A percentile compares a stretch with the other conserved stretches of the same genome.
Evolutionary conservation across 2,888 invertebrate species (phyloP).

Genomic region (Cantharis rustica): DNA sequence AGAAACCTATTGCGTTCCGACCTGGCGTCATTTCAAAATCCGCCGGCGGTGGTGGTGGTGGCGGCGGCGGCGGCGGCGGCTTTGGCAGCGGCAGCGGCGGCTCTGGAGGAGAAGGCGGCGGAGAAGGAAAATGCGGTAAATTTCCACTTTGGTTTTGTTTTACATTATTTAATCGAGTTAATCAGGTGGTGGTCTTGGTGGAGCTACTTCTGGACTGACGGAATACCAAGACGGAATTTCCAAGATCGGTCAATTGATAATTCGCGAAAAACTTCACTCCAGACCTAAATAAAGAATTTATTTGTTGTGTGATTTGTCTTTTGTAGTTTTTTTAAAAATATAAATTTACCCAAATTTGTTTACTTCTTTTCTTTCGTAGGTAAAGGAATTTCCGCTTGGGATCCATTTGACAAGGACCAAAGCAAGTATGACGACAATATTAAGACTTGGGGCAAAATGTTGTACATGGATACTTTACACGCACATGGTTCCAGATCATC

Average conservation of each 20-base stretch:
- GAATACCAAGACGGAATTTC: slow-evolving; percentile 70
- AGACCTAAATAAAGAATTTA: slow-evolving; percentile 8
- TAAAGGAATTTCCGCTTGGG: slow-evolving; percentile 39
- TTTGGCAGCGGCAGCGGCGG: slow-evolving; percentile 36
- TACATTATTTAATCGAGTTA: background rate
- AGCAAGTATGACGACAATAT: slow-evolving; percentile 33
- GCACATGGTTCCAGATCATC: slow-evolving; percentile 35
- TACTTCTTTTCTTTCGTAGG: slow-evolving; percentile 25
- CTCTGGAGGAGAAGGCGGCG: slow-evolving; percentile 40
- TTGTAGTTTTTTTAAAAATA: background rate
- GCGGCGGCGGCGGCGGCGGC: slow-evolving; percentile 32
- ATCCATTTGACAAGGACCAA: slow-evolving; percentile 42
- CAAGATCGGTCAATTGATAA: slow-evolving; percentile 65
- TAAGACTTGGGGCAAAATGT: slow-evolving; percentile 44
- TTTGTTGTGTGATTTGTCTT: background rate
- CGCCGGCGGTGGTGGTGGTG: slow-evolving; percentile 28
- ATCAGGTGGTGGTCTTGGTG: background rate
- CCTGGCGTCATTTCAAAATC: slow-evolving; percentile 26
- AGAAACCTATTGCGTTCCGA: slow-evolving; percentile 51
- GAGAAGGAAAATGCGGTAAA: slow-evolving; percentile 5
- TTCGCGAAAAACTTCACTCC: slow-evolving; percentile 62
- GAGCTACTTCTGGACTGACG: slow-evolving; percentile 51
- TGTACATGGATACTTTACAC: slow-evolving; percentile 41
- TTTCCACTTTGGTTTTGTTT: background rate
- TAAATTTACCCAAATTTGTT: slow-evolving; percentile 2